phyloP scores from a whole-genome alignment of 64 coral and sea anemone species.

The Exaiptasia diaphana region DNA sequence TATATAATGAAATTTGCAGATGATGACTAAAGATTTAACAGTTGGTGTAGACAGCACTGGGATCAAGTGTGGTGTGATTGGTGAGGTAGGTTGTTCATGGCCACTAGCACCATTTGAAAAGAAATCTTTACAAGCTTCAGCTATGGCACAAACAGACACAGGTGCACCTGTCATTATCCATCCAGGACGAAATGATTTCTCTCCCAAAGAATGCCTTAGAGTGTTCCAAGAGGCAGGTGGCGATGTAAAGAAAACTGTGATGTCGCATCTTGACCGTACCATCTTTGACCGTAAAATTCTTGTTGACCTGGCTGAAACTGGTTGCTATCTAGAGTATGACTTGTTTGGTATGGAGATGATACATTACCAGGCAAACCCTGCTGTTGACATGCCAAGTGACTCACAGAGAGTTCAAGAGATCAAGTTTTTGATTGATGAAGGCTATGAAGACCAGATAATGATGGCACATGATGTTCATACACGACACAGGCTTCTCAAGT shows the following conservation, averaged over 20 bases:
- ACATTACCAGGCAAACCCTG: constrained; percentile 50
- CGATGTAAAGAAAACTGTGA: constrained; percentile 72
- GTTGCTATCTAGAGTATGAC: constrained; percentile 80
- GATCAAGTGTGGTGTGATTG: constrained; percentile 90
- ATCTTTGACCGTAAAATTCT: constrained; percentile 38
- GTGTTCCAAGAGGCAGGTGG: constrained; percentile 82
- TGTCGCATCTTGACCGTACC: constrained; percentile 80
- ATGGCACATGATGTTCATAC: constrained; percentile 87
- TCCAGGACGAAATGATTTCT: constrained; percentile 61
- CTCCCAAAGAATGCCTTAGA: constrained; percentile 65
- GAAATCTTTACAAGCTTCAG: constrained; percentile 66
- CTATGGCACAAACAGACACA: constrained; percentile 55
- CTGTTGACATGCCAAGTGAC: constrained; percentile 69
- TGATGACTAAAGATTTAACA: constrained; percentile 70
- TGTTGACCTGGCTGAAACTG: constrained; percentile 64
- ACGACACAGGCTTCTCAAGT: constrained; percentile 77
- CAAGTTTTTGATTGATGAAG: constrained; percentile 65
- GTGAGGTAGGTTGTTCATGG: constrained; percentile 83
- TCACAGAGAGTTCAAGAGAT: constrained; percentile 84
- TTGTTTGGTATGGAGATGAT: constrained; percentile 75
- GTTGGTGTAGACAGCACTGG: constrained; percentile 64
- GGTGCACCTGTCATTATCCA: constrained; percentile 79
- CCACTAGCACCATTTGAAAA: constrained; percentile 65
- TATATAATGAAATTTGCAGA: constrained; percentile 12
- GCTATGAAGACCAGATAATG: constrained; percentile 61